Conservation (phyloP, 2,113 vertebrate species). For the Suricata suricatta region DNA sequence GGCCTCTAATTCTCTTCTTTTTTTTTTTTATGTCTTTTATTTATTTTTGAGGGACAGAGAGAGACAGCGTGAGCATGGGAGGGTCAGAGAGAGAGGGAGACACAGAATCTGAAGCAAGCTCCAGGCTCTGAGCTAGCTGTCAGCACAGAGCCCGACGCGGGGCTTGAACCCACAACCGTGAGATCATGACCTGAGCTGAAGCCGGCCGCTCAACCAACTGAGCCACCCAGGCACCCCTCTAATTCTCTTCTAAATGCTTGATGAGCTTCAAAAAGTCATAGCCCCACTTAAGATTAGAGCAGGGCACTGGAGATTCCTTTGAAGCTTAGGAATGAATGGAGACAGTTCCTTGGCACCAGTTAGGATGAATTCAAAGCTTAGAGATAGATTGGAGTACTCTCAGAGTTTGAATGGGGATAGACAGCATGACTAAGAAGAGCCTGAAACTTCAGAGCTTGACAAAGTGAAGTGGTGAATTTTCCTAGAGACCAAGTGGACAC, state of each 20-base stretch:
- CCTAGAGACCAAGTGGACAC: not conserved
- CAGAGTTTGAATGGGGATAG: not conserved
- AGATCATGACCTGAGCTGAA: too few relatives aligned
- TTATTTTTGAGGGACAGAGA: too few relatives aligned
- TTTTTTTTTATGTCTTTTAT: too few relatives aligned
- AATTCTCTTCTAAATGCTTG: not conserved
- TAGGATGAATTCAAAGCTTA: not conserved
- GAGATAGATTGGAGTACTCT: not conserved
- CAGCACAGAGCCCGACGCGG: too few relatives aligned
- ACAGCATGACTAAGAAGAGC: not conserved
- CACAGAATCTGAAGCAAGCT: too few relatives aligned
- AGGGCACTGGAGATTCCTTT: not conserved
- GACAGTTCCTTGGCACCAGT: not conserved
- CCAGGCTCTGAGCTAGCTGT: too few relatives aligned
- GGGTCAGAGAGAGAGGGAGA: too few relatives aligned
- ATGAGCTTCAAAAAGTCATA: not conserved
- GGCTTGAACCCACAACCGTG: too few relatives aligned
- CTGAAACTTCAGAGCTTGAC: not conserved
- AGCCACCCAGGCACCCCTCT: too few relatives aligned
- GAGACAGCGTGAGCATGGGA: too few relatives aligned
- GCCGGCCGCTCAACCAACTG: too few relatives aligned
- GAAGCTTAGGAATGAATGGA: not conserved
- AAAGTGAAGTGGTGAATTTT: not conserved
- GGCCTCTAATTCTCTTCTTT: not conserved
- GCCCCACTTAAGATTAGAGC: not conserved